phyloP scores from a whole-genome alignment of 1,140 invertebrate genomes.

The Rhysida immarginata region DNA sequence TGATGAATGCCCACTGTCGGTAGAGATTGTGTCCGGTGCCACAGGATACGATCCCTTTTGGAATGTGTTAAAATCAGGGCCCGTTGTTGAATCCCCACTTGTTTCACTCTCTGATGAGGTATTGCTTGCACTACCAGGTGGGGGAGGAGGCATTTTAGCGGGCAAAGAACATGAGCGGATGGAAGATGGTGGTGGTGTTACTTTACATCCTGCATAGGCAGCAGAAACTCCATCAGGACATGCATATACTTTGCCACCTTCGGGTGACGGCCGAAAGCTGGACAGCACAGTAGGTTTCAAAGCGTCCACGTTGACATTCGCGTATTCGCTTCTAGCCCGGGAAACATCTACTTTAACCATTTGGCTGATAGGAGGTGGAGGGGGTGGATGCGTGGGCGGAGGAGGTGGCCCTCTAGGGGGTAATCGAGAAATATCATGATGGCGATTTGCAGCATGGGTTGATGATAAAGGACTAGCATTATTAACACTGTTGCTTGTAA shows the following conservation, averaged over 20 bases:
- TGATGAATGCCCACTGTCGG: conserved; percentile 3
- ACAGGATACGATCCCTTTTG: conserved; percentile 1
- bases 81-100: conserved; percentile 11
- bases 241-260: conserved; percentile 72
- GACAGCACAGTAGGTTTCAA: conserved; percentile 41
- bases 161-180: conserved; percentile 31
- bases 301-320: conserved; percentile 16
- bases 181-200: conserved; percentile 8
- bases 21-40: neutral
- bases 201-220: conserved; percentile 42
- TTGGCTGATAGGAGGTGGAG: conserved; percentile 52
- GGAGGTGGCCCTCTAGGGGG: conserved; percentile 36
- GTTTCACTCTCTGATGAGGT: conserved; percentile 17
- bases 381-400: conserved; percentile 49
- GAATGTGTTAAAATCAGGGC: conserved; percentile 13
- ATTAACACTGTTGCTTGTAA: no score
- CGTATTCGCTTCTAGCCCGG: conserved; percentile 22
- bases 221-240: conserved; percentile 66
- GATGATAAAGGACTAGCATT: no score
- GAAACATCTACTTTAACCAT: conserved; percentile 53
- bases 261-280: conserved; percentile 63
- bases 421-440: neutral
- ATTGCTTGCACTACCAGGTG: conserved; percentile 9
- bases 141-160: conserved; percentile 15
- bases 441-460: neutral